Evolutionary conservation across 2,888 invertebrate species (phyloP).

Genomic region (Lasioglossum marginatum): DNA sequence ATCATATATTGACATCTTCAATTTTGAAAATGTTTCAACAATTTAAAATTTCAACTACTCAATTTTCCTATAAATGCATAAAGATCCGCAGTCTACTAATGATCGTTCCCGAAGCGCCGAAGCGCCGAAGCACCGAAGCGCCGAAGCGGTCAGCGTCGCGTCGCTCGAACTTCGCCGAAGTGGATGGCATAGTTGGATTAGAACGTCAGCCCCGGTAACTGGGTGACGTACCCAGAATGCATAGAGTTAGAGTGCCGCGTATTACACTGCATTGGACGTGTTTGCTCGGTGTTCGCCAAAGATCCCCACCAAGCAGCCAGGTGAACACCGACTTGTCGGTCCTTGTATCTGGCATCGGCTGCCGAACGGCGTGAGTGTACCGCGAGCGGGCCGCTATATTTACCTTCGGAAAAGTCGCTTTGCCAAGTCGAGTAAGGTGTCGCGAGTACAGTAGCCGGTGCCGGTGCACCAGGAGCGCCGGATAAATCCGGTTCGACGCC

Average conservation of each 20-base stretch:
- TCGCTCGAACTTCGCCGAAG: not conserved
- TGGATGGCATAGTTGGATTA: not conserved
- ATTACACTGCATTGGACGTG: not conserved
- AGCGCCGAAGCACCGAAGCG: too few relatives aligned
- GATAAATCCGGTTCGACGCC: constrained; percentile 79
- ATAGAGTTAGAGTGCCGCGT: not conserved
- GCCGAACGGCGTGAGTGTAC: constrained; percentile 71
- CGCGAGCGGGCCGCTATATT: constrained; percentile 74
- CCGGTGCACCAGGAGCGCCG: constrained; percentile 71
- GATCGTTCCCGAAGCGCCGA: not conserved
- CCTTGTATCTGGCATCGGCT: constrained; percentile 63
- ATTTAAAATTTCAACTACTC: too few relatives aligned
- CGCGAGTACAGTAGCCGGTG: constrained; percentile 72
- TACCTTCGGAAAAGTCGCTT: constrained; percentile 76
- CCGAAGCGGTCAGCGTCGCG: not conserved
- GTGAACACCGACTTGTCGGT: constrained; percentile 48
- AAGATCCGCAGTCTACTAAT: not conserved
- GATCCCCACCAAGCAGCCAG: constrained; percentile 23
- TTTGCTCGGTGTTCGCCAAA: not conserved
- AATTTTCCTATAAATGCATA: too few relatives aligned
- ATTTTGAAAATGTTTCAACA: too few relatives aligned
- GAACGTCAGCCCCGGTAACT: not conserved
- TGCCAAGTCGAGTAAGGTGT: constrained; percentile 82
- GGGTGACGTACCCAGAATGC: constrained; percentile 18
- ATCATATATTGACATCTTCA: too few relatives aligned